Evolutionary conservation across 2,888 invertebrate species (phyloP), one percentile per base, ranked within the genome.

Genomic region (Catotricha subobsoleta): DNA sequence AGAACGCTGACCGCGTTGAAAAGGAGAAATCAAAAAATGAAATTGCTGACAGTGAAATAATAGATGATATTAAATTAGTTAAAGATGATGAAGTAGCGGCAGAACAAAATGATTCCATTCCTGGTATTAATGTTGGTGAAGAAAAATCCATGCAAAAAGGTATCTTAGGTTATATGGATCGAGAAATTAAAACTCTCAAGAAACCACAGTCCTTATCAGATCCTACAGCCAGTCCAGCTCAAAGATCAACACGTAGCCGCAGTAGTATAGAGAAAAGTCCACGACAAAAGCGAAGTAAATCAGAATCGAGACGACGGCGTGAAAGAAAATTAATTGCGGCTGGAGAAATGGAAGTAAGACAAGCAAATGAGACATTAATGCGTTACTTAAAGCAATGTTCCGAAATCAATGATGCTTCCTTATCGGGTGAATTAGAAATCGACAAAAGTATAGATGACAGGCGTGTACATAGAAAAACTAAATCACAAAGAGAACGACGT

Each of bases 331-430:
- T 62, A 2, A 63, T 63, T 36, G 62, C 62, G 3, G 62, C 62
- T 38, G 62, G 62, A 9, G 62, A 63, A 47, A 57, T 63, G 59
- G 62, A 63, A 48, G 62, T 63, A 29, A 49, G 61, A 1, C 63
- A 63, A 46, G 62, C 62, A 2, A 63, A 63, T 39, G 62, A 63
- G 44, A 63, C 62, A 1, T 46, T 63, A 27, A 62, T 63, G 63
- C 52, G 61, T 3, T 63, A 63, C 44, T 51, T 63, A 31, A 63
- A 63, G 25, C 62, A 63, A 43, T 62, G 61, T 47, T 56, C 62
- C n/a, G 62, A 63, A 40, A 58, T 63, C 55, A 61, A 63, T 41
- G 63, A 63, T 48, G 62, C 61, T 18, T 63, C 63, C 27, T 44
- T 63, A 15, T 63, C 62, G 6, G 62, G 62, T 5, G 62, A 63